Evolutionary conservation across 2,888 invertebrate species (phyloP), one percentile per base, ranked within the genome.

Genomic region (Oscheius sp.): DNA sequence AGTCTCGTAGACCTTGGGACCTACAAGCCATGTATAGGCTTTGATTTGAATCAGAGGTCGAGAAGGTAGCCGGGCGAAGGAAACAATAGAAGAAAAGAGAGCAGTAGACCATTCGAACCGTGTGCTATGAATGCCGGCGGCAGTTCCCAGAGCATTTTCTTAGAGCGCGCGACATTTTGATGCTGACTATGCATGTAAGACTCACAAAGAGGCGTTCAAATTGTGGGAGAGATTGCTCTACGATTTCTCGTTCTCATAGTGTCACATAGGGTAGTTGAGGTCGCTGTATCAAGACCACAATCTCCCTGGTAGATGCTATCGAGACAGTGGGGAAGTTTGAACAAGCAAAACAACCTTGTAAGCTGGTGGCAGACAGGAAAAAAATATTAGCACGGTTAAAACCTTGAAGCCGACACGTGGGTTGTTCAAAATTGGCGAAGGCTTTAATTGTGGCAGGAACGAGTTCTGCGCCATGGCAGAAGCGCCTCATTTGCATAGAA

Each of bases 241-340:
- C 9, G 29, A 58, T 29, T 58, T 11, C 11, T 11, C 3, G 5
- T 32, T 33, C 32, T 58, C 58, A 58, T 29, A n/a, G 21, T n/a
- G 21, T 47, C 9, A 33, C n/a, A 47, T 55, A 37, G 68, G 53
- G 55, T 21, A 33, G 55, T 42, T 42, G 42, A 42, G 68, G 68
- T 37, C 68, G 68, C 21, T 53, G 55, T 68, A 68, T 68, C 68
- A 55, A 29, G 55, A 68, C 68, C 68, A 68, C 68, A 68, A 68
- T 68, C 68, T 68, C 42, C 55, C 68, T 42, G 53, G 65, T 51
- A 65, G 68, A 68, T 68, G 55, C 68, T 68, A 68, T 68, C 68
- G 33, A 55, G n/a, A 48, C 21, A 29, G 4, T 63, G 63, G 48
- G 29, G 63, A 21, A 63, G 63, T 63, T 63, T 63, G 63, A 63